Percentiles rank a stretch among this genome's conserved stretches.
phyloP scores from a whole-genome alignment of 53 echinoderm and acorn worm genomes.

The Arbacia lixula region DNA sequence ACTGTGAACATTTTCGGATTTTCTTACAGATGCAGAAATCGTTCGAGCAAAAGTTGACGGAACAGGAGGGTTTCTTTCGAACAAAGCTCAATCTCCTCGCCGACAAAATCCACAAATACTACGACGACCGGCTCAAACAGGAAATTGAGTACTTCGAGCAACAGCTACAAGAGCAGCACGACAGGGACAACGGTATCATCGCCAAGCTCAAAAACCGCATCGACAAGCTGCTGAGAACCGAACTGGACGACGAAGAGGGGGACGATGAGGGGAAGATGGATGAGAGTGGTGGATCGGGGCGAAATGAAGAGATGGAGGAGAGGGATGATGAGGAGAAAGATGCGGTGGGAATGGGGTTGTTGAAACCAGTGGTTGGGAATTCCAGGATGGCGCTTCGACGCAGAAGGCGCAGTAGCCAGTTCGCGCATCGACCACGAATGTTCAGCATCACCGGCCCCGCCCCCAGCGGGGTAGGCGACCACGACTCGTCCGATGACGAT shows the following conservation, averaged over 20 bases:
- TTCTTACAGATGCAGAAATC: slow-evolving; percentile 7
- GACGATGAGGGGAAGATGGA: slow-evolving; percentile 20
- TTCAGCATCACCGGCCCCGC: slow-evolving; percentile 21
- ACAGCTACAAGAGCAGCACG: slow-evolving; percentile 81
- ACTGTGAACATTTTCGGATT: no score
- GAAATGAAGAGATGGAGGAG: neutral
- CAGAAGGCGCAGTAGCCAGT: slow-evolving; percentile 43
- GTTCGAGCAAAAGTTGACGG: slow-evolving; percentile 11
- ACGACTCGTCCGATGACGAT: slow-evolving; percentile 43
- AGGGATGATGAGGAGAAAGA: neutral
- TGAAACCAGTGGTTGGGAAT: neutral
- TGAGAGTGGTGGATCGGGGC: neutral
- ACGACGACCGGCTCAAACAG: slow-evolving; percentile 76
- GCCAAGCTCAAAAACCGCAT: slow-evolving; percentile 63
- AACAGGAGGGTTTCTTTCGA: slow-evolving; percentile 56
- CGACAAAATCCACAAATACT: slow-evolving; percentile 76
- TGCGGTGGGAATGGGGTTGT: neutral
- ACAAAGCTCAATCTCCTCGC: slow-evolving; percentile 68
- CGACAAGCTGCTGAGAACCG: slow-evolving; percentile 57
- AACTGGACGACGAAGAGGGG: slow-evolving; percentile 43
- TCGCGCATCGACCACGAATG: slow-evolving; percentile 40
- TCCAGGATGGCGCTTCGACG: slow-evolving; percentile 12
- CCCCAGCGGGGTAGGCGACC: neutral
- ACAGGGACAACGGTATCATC: slow-evolving; percentile 62
- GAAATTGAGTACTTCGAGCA: slow-evolving; percentile 87